Conservation (phyloP, 2,113 vertebrate species). For the Oostethus manadensis region DNA sequence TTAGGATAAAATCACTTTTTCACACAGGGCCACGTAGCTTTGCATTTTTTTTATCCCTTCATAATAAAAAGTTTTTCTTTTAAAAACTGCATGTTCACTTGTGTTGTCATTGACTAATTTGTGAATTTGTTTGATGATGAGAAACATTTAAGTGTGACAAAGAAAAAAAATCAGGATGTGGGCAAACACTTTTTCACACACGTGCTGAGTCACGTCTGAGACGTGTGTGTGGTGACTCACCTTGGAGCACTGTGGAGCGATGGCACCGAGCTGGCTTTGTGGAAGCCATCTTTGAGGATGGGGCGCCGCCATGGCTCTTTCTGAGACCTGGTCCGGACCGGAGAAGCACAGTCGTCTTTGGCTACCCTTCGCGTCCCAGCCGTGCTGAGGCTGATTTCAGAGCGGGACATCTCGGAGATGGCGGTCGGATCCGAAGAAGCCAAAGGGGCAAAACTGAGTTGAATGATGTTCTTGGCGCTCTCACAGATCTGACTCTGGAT, state of each 20-base stretch:
- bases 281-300: slow-evolving; percentile 45
- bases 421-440: slow-evolving; percentile 59
- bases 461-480: slow-evolving; percentile 76
- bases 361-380: slow-evolving; percentile 16
- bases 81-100: too few species aligned
- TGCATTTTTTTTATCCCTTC: too few species aligned
- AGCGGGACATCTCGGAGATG: slow-evolving; percentile 35
- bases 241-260: slow-evolving; percentile 38
- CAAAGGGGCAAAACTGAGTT: slow-evolving; percentile 80
- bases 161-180: too few species aligned
- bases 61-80: too few species aligned
- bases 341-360: slow-evolving; percentile 22
- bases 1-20: too few species aligned
- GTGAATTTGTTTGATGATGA: too few species aligned
- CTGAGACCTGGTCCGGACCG: slow-evolving; percentile 23
- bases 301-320: slow-evolving; percentile 38
- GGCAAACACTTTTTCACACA: background rate
- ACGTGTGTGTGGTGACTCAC: slow-evolving; percentile 28
- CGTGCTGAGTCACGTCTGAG: too few species aligned
- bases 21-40: too few species aligned
- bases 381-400: slow-evolving; percentile 31
- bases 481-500: slow-evolving; percentile 76
- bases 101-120: too few species aligned
- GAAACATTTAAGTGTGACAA: too few species aligned
- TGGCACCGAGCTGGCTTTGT: slow-evolving; percentile 50